A percentile compares a stretch with the other conserved stretches of the same genome.
phyloP scores from a whole-genome alignment of 2,888 invertebrate genomes.

The Rhagium mordax region DNA sequence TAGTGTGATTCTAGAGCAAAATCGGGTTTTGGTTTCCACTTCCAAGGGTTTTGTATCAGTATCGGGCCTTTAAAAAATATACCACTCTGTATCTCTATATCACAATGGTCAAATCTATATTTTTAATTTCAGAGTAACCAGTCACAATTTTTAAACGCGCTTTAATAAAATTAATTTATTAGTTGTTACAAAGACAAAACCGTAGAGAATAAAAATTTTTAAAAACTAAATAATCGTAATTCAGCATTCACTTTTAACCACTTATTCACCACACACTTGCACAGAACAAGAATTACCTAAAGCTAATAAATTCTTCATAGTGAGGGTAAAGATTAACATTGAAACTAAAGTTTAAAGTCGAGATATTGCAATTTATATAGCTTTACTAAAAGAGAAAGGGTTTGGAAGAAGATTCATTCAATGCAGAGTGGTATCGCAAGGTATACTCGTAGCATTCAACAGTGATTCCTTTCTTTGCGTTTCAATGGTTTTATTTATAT shows the following conservation, averaged over 20 bases:
- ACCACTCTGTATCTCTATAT: too few species aligned
- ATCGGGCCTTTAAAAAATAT: too few species aligned
- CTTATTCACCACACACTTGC: conserved; percentile 7
- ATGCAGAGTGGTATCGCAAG: neutral
- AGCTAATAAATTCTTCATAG: conserved; percentile 18
- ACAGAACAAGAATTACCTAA: conserved; percentile 34
- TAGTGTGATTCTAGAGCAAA: too few species aligned
- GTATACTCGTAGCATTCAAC: conserved; percentile 16
- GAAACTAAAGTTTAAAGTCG: conserved; percentile 35
- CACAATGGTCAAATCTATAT: too few species aligned
- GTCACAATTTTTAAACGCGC: too few species aligned
- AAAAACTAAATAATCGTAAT: neutral
- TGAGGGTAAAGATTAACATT: conserved; percentile 21
- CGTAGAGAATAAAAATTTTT: too few species aligned
- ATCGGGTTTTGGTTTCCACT: too few species aligned
- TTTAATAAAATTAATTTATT: too few species aligned
- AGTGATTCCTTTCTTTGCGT: neutral
- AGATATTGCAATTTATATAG: conserved; percentile 36
- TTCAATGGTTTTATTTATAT: neutral
- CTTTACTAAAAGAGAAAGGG: conserved; percentile 36
- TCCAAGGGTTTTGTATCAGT: too few species aligned
- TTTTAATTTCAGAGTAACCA: too few species aligned
- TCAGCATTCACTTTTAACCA: conserved; percentile 9
- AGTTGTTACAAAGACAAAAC: too few species aligned
- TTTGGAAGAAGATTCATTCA: conserved; percentile 32